Base-by-base conservation (phyloP, 2,113 vertebrate species). In the Chroicocephalus ridibundus region DNA sequence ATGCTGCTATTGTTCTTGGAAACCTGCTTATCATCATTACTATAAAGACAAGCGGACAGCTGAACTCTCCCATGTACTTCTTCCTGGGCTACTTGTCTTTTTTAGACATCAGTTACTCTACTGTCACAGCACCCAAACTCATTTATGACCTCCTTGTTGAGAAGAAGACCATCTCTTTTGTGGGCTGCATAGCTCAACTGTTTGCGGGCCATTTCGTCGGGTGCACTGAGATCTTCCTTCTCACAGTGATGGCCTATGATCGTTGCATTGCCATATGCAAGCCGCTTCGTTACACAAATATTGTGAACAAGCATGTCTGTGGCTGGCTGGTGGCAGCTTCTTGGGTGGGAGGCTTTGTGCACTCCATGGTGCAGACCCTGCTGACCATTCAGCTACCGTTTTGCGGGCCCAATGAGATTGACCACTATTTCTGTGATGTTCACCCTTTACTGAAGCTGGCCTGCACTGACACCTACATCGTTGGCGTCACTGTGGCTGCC, bases 31-130 rank as follows among this genome's bases (percentile, higher is more conserved):
- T 96, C 64, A 75, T 97, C 61, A 22, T 94, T 36, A 96, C 90
- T 10, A 19, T 98, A 36, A 29, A 66, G 66, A 77, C 64, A 42
- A 95, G 89, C 38, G 75, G 44, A 68, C 86, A 82, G 24, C 95
- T 98, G 55, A 77, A 78, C 24, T 97, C 96, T 17, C 96, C 94
- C 40, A 91, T 98, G 97, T 97, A 97, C 57, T 97, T 96, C 83
- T 96, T 97, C 57, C 95, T 97, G 17, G 69, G 96, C 54, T 93
- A 49, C 29, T 44, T 97, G 83, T 97, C 97, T 27, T 93, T 96
- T n/a, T 52, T 95, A 79, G 98, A 97, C 57, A 78, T 97, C 25
- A 94, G 87, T n/a, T 96, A 96, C 70, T 97, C 93, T 12, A 96
- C 97, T 6, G 83, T 93, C 61, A 96, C 94, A n/a, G 92, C 71